Conservation (phyloP, 2,888 invertebrate genomes). For the Polietes domitor region DNA sequence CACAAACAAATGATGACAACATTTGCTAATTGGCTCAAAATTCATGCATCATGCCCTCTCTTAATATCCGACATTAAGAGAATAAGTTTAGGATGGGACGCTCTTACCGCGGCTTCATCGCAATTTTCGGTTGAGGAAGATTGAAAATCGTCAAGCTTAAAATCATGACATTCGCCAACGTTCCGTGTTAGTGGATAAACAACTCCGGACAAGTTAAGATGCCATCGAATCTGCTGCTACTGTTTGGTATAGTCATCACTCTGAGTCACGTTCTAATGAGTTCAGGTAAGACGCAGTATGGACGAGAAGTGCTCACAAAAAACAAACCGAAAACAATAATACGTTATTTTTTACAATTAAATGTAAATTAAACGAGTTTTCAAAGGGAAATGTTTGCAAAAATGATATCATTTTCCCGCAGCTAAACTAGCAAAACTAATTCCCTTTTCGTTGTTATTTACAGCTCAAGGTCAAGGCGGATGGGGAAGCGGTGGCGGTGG, state of each 20-base stretch:
- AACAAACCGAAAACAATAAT: background rate
- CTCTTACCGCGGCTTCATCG: background rate
- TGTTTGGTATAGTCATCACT: constrained; percentile 34
- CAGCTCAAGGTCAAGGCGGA: constrained; percentile 57
- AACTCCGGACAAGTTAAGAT: constrained; percentile 51
- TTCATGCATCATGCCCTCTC: background rate
- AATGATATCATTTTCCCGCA: background rate
- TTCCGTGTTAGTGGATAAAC: constrained; percentile 40
- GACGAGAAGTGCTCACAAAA: too few relatives aligned
- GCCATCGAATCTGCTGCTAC: constrained; percentile 22
- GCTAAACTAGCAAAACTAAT: background rate
- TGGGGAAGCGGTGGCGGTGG: constrained; percentile 36
- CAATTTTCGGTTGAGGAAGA: background rate
- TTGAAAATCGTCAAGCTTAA: constrained; percentile 47
- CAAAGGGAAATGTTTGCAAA: background rate
- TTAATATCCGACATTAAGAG: background rate
- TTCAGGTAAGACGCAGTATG: constrained; percentile 59
- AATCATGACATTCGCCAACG: constrained; percentile 40
- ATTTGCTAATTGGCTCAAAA: background rate
- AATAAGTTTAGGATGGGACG: background rate
- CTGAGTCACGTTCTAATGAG: constrained; percentile 59
- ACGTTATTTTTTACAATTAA: background rate
- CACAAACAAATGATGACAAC: background rate
- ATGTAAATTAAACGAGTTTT: constrained; percentile 1
- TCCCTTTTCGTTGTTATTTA: background rate